Evolutionary conservation across 2,888 invertebrate genomes (phyloP), one percentile per base, ranked within the genome.

Genomic region (Lycia hirtaria): DNA sequence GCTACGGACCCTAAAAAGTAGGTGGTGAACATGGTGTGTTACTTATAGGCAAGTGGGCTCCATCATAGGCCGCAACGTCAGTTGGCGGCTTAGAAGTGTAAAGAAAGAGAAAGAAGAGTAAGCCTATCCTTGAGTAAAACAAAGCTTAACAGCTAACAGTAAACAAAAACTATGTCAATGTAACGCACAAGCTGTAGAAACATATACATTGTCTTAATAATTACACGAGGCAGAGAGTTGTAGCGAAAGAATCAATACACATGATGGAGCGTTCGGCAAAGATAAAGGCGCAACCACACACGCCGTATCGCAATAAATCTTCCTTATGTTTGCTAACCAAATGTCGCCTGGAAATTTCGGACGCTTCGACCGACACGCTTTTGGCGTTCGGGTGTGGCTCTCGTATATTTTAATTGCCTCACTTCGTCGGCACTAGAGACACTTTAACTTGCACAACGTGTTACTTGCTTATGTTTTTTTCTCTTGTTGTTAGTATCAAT

Each of bases 241-340:
- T 32, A 38, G 7, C 45, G 43, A 62, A 67, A 57, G 68, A 72
- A 75, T 74, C 74, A 69, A 76, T 76, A 74, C 72, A 70, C 60
- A 66, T 74, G 70, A 75, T 76, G 67, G 67, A 74, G 57, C 64
- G 68, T 67, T 70, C 71, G 72, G 62, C 65, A 56, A 74, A 73
- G 68, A 71, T 71, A 72, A 75, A 76, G 67, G 70, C 70, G 63
- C 65, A 67, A 76, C 84, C 85, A 80, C 87, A 85, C 88, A 86
- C 82, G 81, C 77, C 65, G 83, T 73, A 76, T 76, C 60, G 77
- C 79, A 83, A 87, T 89, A 88, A 88, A 90, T 88, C 84, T 81
- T 76, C 75, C 80, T 77, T 78, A 79, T 84, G 85, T 90, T 78
- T 89, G 85, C 83, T 80, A 84, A 85, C 86, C 80, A 80, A 85